Base-by-base conservation (phyloP, 2,888 invertebrate genomes). In the Himalopsyche anomala region DNA sequence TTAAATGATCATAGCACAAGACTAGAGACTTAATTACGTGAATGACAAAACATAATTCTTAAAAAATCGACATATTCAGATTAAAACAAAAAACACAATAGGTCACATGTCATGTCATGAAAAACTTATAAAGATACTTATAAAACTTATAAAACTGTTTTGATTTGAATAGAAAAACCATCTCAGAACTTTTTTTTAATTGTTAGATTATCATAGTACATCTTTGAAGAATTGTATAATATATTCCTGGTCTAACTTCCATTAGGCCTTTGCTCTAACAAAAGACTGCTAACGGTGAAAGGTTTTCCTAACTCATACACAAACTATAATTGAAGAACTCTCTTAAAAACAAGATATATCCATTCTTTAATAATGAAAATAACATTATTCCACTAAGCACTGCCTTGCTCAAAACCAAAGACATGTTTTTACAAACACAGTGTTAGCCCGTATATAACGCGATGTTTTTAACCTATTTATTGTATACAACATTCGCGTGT, bases 181-280 rank as follows among this genome's bases (percentile, higher is more conserved):
- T 28, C 28, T 2, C 2, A 5, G 2, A 5, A 12, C 19, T 19
- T n/a, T 19, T 19, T 62, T 19, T 0, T 19, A 62, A 62, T 19
- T n/a, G 2, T 62, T 51, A 15, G 0, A 51, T 3, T 51, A 51
- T 51, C 51, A 19, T 62, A 19, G 62, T 19, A 62, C 62, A 62
- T 19, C n/a, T n/a, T 28, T 62, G 19, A 28, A n/a, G 28, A 62
- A 11, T 62, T 62, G 5, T 19, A 11, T 28, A 28, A 62, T 19
- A 62, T 19, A 19, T 19, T 28, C 62, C 28, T 62, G 82, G 17
- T 17, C 55, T 79, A 40, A 51, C 85, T 19, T 85, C 85, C 85
- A 85, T 85, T 85, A 85, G 85, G 51, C 80, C 85, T 69, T 42
- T 17, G 17, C 74, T 51, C 55, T 82, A 51, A 85, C 51, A 82